Base-by-base conservation (phyloP, 2,888 invertebrate species). In the Drosophila stalkeri region DNA sequence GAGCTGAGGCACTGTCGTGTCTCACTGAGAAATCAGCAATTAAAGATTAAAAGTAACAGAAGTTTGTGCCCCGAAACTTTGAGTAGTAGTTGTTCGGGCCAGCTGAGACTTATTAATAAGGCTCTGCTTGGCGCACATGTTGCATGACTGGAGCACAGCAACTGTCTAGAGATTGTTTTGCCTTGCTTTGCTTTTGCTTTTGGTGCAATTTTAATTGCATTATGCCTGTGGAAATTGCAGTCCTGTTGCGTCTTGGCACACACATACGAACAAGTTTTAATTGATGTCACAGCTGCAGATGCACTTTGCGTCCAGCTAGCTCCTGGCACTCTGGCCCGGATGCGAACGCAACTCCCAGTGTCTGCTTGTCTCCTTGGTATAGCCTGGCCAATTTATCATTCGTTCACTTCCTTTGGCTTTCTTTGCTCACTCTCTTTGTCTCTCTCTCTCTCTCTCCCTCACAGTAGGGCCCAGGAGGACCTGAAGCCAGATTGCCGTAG, bases 171-270 rank as follows among this genome's bases (percentile, higher is more conserved):
- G 69, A 72, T 70, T 70, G 80, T 64, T 57, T 31, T 55, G 51
- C 54, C 12, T 66, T 76, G 55, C 74, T 57, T 31, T 55, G 51
- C 54, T 12, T 12, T 70, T 76, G 55, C 74, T 51, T 68, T 71
- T 65, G 84, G 66, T 82, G 78, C 59, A 80, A 74, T 75, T 76
- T 84, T 86, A 86, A 85, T 87, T 80, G 85, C 85, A 85, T 86
- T 87, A 86, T 46, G 75, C 69, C 81, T 72, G 57, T 75, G 78
- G 72, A 72, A 80, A 85, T 77, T 78, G 82, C 65, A 63, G 62
- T 51, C 55, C 51, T 64, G 67, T 64, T 64, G 56, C 68, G 44
- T 33, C 35, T 51, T 41, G 65, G 43, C 63, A 61, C 72, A 74
- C 68, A 72, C 71, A 82, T 57, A 57, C 71, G 72, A 66, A 70